Evolutionary conservation across 2,888 invertebrate species (phyloP).

Genomic region (Euplexia lucipara): DNA sequence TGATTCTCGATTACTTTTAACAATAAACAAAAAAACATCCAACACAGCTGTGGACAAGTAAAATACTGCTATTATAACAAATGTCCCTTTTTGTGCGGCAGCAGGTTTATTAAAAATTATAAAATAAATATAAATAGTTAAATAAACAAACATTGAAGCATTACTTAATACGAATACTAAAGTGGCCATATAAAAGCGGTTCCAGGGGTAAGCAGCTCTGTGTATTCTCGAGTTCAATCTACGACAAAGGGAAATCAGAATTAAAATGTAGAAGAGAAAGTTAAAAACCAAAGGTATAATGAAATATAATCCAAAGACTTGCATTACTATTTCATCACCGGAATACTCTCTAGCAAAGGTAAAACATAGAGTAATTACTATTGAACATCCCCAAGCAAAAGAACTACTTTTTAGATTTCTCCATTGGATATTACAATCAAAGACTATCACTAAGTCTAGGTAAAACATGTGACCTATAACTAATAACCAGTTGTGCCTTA

Average conservation of each 20-base stretch:
- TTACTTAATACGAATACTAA: not conserved
- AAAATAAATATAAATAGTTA: too few species aligned
- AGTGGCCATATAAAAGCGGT: slow-evolving; percentile 11
- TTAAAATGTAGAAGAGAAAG: not conserved
- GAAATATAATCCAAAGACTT: not conserved
- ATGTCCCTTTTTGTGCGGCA: not conserved
- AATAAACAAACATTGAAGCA: not conserved
- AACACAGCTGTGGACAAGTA: not conserved
- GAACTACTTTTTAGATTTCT: not conserved
- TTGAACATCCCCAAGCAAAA: not conserved
- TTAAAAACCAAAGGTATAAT: not conserved
- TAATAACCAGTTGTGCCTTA: slow-evolving; percentile 20
- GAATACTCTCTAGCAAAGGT: too few species aligned
- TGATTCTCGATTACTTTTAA: not conserved
- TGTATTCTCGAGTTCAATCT: not conserved
- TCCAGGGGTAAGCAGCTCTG: not conserved
- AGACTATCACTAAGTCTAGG: slow-evolving; percentile 6
- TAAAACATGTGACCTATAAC: slow-evolving; percentile 17
- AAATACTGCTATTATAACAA: not conserved
- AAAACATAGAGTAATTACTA: too few species aligned
- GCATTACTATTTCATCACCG: too few species aligned
- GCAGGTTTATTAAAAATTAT: too few species aligned
- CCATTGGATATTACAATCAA: not conserved
- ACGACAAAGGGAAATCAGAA: not conserved
- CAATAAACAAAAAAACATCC: not conserved